A percentile compares a stretch with the other conserved stretches of the same genome.
phyloP scores from a whole-genome alignment of 2,888 invertebrate genomes.

The Tortricodes alternella region DNA sequence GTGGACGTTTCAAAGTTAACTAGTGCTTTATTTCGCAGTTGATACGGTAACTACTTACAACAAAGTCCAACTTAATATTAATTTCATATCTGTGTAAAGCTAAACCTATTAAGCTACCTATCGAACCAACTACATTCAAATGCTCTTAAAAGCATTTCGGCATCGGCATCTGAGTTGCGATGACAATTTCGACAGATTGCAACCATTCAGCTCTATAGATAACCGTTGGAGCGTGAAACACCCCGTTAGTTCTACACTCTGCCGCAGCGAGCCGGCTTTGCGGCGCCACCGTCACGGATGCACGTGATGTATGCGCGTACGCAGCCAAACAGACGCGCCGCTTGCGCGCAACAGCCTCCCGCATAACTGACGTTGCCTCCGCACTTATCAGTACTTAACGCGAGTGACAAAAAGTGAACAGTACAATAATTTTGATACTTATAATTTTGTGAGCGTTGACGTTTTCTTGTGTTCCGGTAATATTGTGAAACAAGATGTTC shows the following conservation, averaged over 20 bases:
- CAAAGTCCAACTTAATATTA: no score
- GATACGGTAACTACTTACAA: no score
- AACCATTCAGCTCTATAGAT: slow-evolving; percentile 47
- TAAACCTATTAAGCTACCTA: not conserved
- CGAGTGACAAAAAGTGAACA: slow-evolving; percentile 57
- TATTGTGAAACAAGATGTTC: slow-evolving; percentile 46
- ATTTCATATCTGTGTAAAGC: no score
- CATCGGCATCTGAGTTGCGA: slow-evolving; percentile 10
- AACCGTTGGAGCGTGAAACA: slow-evolving; percentile 64
- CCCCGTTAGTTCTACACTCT: slow-evolving; percentile 60
- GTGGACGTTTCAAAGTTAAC: slow-evolving; percentile 34
- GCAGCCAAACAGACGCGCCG: slow-evolving; percentile 67
- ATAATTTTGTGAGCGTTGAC: slow-evolving; percentile 33
- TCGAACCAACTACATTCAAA: slow-evolving; percentile 20
- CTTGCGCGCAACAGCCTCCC: slow-evolving; percentile 75
- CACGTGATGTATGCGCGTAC: slow-evolving; percentile 77
- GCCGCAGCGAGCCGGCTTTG: slow-evolving; percentile 56
- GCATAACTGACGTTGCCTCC: slow-evolving; percentile 56
- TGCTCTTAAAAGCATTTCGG: slow-evolving; percentile 26
- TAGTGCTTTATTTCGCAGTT: not conserved
- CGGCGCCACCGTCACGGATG: slow-evolving; percentile 61
- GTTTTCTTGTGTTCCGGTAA: slow-evolving; percentile 5
- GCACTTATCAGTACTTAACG: slow-evolving; percentile 59
- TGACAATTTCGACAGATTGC: slow-evolving; percentile 33
- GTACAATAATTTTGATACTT: slow-evolving; percentile 38